Evolutionary conservation across 2,888 invertebrate species (phyloP), one percentile per base, ranked within the genome.

Genomic region (Ceramica pisi): DNA sequence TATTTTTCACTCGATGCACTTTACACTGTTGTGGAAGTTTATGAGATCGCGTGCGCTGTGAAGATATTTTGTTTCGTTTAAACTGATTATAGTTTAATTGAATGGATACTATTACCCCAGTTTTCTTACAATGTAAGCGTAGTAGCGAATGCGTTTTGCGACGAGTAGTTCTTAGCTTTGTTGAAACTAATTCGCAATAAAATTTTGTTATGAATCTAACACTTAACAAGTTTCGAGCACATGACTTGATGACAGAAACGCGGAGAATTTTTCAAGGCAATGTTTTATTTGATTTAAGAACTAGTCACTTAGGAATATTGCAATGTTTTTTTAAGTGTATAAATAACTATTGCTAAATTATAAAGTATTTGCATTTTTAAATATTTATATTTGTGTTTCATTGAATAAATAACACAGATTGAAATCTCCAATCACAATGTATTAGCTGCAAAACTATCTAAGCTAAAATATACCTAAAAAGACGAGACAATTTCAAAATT

Each of bases 1-100:
- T 85, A 86, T 89, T 86, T 87, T 86, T 82, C 81, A 82, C 81
- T 85, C 78, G 78, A 69, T 86, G 78, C 73, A 77, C 77, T 86
- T 81, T 81, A 84, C 82, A 78, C 46, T 21, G 57, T 68, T 64
- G 66, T 73, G 50, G 55, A 62, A 73, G 67, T 77, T 84, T 84
- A 75, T 66, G 71, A 71, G 74, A 80, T 77, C 44, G 64, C 64
- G 68, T 75, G 75, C 60, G 67, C 53, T 53, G 66, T n/a, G 59
- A 73, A 67, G 67, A 68, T 81, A 75, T 69, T 78, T 63, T 59
- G 41, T 67, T 57, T 38, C 73, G 50, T 74, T 66, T 64, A 60
- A 69, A 63, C 50, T 31, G 61, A 70, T 73, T 61, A 55, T 53
- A 35, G 70, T 66, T 61, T 67, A 64, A 78, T 78, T 67, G 59